Conservation (phyloP, 2,113 vertebrate species). For the Corythaeola cristata region DNA sequence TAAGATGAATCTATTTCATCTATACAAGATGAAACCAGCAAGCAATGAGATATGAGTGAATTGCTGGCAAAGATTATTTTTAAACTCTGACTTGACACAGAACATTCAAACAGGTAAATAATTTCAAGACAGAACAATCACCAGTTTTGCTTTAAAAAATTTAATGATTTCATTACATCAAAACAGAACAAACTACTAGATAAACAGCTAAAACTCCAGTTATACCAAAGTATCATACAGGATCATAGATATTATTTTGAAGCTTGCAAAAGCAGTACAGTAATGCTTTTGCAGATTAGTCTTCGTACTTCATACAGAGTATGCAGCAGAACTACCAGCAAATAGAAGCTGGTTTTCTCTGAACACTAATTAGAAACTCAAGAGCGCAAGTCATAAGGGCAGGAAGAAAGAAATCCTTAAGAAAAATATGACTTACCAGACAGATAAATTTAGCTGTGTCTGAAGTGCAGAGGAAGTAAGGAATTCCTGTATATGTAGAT, state of each 20-base stretch:
- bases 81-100: not conserved
- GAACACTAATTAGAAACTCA: slow-evolving; percentile 1
- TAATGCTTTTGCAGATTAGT: not conserved
- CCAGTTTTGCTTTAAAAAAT: not conserved
- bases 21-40: not conserved
- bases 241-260: not conserved
- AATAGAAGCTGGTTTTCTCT: not conserved
- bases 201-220: not conserved
- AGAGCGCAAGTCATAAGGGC: not conserved
- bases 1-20: not conserved
- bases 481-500: slow-evolving; percentile 45
- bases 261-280: not conserved
- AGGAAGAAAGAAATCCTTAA: slow-evolving; percentile 23
- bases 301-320: not conserved
- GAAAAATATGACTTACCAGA: slow-evolving; percentile 77
- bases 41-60: not conserved
- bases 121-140: not conserved
- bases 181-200: not conserved
- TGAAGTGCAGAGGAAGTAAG: slow-evolving; percentile 54
- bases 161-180: not conserved
- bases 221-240: not conserved
- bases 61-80: not conserved
- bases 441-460: slow-evolving; percentile 41
- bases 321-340: not conserved
- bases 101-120: not conserved